Conservation (phyloP, 2,797 vertebrate species). For the Myotis planiceps region DNA sequence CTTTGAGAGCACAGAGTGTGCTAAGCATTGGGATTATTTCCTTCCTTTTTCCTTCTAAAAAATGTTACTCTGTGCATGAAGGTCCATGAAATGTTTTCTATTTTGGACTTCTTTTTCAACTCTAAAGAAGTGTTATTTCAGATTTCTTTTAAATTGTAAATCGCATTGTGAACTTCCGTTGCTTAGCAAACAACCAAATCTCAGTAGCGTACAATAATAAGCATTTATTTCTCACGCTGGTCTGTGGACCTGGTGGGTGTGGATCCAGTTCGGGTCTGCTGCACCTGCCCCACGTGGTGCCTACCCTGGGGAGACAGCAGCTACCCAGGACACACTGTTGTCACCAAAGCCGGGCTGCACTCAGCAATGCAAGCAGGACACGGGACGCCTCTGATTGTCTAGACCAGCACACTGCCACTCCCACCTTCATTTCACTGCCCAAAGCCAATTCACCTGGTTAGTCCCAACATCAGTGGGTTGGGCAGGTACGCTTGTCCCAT, state of each 20-base stretch:
- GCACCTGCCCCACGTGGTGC: neutral
- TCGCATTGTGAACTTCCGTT: neutral
- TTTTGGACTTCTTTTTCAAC: neutral
- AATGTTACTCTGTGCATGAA: neutral
- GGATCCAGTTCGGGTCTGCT: neutral
- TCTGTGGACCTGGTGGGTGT: accelerated
- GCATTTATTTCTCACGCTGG: neutral
- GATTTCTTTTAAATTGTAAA: neutral
- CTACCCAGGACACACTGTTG: neutral
- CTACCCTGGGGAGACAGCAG: neutral
- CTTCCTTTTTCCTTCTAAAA: neutral
- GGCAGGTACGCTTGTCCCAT: neutral
- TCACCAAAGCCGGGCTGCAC: neutral
- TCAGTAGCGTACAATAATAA: neutral
- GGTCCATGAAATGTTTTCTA: neutral
- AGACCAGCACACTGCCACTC: accelerated
- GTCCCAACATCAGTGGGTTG: neutral
- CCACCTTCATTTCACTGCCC: neutral
- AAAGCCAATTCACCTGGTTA: neutral
- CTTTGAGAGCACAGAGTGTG: neutral
- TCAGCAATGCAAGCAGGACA: neutral
- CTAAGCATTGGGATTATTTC: neutral
- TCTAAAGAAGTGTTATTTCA: neutral
- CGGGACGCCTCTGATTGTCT: neutral
- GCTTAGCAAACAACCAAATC: neutral